These are phyloP conservation scores for Cheilosia scutellata DNA, from an alignment of 2,888 invertebrate species.

Conservation along the genomic window DNA sequence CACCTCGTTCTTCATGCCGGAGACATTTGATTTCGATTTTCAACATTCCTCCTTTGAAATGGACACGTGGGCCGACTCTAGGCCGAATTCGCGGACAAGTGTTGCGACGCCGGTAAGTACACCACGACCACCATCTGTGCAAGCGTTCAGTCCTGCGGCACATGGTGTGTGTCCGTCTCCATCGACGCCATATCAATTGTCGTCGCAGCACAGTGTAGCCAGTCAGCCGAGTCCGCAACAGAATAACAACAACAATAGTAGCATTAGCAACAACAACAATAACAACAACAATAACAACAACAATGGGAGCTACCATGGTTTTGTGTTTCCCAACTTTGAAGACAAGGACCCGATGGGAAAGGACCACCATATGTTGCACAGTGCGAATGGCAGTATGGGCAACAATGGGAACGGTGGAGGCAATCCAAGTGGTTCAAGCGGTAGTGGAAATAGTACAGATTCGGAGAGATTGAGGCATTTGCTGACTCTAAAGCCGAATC, in stretches of 20 bases:
- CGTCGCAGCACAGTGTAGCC: conserved; percentile 82
- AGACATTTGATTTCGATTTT: conserved; percentile 88
- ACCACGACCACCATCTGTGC: conserved; percentile 87
- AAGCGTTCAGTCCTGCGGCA: conserved; percentile 85
- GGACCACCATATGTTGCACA: conserved; percentile 73
- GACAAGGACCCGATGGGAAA: conserved; percentile 77
- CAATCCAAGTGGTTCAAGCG: conserved; percentile 49
- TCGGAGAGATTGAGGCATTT: conserved; percentile 85
- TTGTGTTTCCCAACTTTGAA: conserved; percentile 77
- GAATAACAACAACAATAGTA: conserved; percentile 79
- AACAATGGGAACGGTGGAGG: conserved; percentile 79
- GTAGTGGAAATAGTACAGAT: conserved; percentile 82
- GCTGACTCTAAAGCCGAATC: conserved; percentile 83
- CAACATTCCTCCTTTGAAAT: conserved; percentile 88
- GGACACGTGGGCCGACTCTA: conserved; percentile 83
- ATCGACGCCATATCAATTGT: conserved; percentile 85
- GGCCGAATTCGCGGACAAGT: conserved; percentile 88
- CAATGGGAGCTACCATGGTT: conserved; percentile 75
- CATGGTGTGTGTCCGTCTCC: conserved; percentile 85
- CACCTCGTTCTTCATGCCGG: conserved; percentile 85
- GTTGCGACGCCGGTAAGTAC: conserved; percentile 87
- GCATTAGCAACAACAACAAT: conserved; percentile 76
- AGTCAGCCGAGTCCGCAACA: conserved; percentile 85
- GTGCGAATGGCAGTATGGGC: conserved; percentile 84
- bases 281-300: conserved; percentile 77